Conservation (phyloP, 1,140 invertebrate genomes). For the Neodiprion virginianus region DNA sequence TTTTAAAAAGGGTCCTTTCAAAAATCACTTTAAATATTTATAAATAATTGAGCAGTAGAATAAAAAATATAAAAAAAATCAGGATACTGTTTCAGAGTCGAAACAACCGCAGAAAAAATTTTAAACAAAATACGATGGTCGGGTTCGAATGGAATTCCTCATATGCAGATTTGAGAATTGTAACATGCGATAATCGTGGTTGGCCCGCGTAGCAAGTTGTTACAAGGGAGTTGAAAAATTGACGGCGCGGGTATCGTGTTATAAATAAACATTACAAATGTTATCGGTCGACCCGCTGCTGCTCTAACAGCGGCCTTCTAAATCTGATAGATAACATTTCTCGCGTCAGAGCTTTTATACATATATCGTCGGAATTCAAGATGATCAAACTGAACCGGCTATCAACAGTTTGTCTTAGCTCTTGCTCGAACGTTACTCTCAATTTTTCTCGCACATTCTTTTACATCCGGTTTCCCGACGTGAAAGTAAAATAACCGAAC, state of each 20-base stretch:
- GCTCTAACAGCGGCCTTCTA: constrained; percentile 38
- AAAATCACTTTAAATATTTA: too few relatives aligned
- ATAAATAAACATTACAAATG: constrained; percentile 19
- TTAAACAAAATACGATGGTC: not conserved
- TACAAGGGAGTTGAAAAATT: not conserved
- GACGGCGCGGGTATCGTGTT: not conserved
- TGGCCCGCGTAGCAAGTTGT: not conserved
- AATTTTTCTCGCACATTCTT: not conserved
- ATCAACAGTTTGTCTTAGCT: not conserved
- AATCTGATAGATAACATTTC: constrained; percentile 43
- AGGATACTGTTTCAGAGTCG: not conserved
- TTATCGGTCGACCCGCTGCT: constrained; percentile 45
- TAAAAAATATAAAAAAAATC: too few relatives aligned
- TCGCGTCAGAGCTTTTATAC: not conserved
- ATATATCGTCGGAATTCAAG: not conserved
- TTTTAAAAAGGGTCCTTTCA: too few relatives aligned
- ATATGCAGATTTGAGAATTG: too few relatives aligned
- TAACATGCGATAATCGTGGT: too few relatives aligned
- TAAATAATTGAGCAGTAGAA: too few relatives aligned
- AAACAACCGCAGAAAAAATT: not conserved
- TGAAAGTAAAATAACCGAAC: not conserved
- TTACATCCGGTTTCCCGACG: not conserved
- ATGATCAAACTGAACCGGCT: not conserved
- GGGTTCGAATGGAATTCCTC: not conserved
- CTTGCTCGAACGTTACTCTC: not conserved